These are phyloP conservation scores for Willisornis vidua DNA, from an alignment of 2,113 vertebrate species.

Conservation along the genomic window DNA sequence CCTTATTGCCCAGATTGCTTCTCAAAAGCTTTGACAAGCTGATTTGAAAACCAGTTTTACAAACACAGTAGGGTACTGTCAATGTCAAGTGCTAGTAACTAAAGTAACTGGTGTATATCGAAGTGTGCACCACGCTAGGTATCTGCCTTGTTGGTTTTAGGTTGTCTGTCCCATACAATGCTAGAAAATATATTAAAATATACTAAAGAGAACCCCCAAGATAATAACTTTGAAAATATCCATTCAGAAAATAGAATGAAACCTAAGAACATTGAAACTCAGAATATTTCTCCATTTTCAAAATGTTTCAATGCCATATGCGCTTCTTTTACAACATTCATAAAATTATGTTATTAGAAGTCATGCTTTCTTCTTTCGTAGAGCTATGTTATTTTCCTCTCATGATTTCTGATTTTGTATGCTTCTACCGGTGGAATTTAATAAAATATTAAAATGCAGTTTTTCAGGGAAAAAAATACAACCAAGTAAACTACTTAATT, in stretches of 20 bases:
- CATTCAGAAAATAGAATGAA: constrained; percentile 22
- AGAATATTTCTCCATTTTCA: constrained; percentile 9
- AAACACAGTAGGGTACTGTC: constrained; percentile 35
- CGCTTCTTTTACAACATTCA: not conserved
- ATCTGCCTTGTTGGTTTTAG: constrained; percentile 58
- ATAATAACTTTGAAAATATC: constrained; percentile 3
- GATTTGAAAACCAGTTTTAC: constrained; percentile 54
- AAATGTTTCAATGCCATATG: constrained; percentile 4
- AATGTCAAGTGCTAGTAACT: constrained; percentile 28
- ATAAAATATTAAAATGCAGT: constrained; percentile 12
- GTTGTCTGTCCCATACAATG: constrained; percentile 37
- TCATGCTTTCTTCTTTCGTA: constrained; percentile 48
- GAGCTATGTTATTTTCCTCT: constrained; percentile 30
- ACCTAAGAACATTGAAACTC: constrained; percentile 14
- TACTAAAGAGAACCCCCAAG: not conserved
- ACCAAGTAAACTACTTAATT: constrained; percentile 3
- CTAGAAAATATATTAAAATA: not conserved
- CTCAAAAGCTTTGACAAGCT: constrained; percentile 64
- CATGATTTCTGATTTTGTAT: constrained; percentile 40
- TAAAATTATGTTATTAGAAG: not conserved
- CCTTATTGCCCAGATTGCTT: constrained; percentile 62
- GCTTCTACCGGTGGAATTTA: constrained; percentile 29
- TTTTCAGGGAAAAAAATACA: constrained; percentile 46
- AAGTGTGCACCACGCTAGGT: constrained; percentile 34
- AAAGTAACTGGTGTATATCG: not conserved